Percentiles rank a stretch among this genome's conserved stretches.
Conservation (phyloP, 2,113 vertebrate species). For the Bombycilla garrulus region DNA sequence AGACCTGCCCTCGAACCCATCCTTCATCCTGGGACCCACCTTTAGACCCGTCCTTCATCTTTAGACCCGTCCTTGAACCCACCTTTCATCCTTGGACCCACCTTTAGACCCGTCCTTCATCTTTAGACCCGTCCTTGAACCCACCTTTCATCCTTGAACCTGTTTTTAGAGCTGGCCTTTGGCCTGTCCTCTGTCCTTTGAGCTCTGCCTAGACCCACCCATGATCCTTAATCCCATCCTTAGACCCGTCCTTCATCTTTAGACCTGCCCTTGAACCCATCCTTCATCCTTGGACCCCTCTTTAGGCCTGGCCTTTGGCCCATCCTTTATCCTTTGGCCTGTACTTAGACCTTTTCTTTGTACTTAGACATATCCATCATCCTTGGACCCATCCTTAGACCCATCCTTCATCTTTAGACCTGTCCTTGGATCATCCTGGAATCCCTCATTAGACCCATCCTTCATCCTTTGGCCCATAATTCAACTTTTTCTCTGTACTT, state of each 20-base stretch:
- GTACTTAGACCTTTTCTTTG: not conserved
- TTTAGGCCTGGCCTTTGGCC: not conserved
- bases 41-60: too few species aligned
- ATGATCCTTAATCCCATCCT: too few species aligned
- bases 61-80: too few species aligned
- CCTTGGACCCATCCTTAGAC: not conserved
- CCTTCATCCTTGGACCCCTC: not conserved
- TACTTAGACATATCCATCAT: not conserved
- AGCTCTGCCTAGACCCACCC: too few species aligned
- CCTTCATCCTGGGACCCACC: too few species aligned
- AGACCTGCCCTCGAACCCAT: too few species aligned
- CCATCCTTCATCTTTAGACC: not conserved
- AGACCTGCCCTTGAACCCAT: not conserved
- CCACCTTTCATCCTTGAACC: too few species aligned
- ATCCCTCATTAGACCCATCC: not conserved
- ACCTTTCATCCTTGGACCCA: too few species aligned
- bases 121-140: not conserved
- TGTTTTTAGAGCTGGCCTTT: too few species aligned
- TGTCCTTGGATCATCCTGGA: not conserved
- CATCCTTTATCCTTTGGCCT: not conserved
- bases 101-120: not conserved
- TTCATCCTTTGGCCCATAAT: accelerated
- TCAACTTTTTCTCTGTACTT: not conserved
- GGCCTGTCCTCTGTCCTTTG: not conserved
- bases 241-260: not conserved